Evolutionary conservation across 1,140 invertebrate genomes (phyloP).

Genomic region (Pachypeltis micranthus): DNA sequence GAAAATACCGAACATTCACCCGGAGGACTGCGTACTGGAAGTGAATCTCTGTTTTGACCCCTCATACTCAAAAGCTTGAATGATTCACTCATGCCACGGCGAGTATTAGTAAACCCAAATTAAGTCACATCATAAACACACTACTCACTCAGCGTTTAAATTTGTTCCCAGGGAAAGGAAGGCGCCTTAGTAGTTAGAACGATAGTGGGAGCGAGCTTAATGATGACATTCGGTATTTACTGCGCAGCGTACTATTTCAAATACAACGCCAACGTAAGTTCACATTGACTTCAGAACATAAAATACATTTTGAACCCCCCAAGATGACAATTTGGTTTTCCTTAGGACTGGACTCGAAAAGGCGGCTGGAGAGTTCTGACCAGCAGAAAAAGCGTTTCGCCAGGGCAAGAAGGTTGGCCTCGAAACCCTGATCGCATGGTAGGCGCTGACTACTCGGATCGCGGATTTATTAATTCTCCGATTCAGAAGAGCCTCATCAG

Average conservation of each 20-base stretch:
- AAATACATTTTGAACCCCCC: not conserved
- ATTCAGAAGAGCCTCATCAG: too few relatives aligned
- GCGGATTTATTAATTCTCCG: constrained; percentile 20
- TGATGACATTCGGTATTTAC: constrained; percentile 41
- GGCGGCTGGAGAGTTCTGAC: constrained; percentile 49
- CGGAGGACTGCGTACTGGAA: not conserved
- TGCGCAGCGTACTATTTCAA: constrained; percentile 57
- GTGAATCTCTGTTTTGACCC: not conserved
- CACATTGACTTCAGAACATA: constrained; percentile 30
- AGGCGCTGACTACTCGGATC: constrained; percentile 10
- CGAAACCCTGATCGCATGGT: not conserved
- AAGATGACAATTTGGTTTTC: not conserved
- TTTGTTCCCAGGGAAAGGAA: constrained; percentile 14
- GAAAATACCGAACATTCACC: not conserved
- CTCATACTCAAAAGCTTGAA: not conserved
- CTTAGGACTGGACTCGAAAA: constrained; percentile 51
- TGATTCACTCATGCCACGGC: not conserved
- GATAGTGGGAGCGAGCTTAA: constrained; percentile 46
- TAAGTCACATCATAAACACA: not conserved
- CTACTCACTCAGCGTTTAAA: not conserved
- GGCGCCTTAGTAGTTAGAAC: constrained; percentile 44
- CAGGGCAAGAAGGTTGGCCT: constrained; percentile 26
- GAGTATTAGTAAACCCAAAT: not conserved
- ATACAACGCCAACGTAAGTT: constrained; percentile 60
- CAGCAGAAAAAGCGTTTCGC: constrained; percentile 40